Evolutionary conservation across 2,888 invertebrate genomes (phyloP).

Genomic region (Xanthia togata): DNA sequence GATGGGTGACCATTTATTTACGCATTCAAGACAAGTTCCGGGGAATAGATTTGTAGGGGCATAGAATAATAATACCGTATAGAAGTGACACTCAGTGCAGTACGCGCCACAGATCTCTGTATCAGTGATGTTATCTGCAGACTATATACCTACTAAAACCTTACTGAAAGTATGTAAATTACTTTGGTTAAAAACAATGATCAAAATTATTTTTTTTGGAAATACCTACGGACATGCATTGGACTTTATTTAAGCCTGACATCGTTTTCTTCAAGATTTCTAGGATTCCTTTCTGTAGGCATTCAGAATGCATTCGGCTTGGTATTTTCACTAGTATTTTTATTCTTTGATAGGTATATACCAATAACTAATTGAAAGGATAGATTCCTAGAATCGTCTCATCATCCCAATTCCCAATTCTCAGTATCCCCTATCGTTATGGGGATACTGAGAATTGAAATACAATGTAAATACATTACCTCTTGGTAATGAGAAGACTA

Average conservation of each 20-base stretch:
- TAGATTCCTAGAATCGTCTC: neutral
- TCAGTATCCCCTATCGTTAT: neutral
- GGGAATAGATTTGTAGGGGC: neutral
- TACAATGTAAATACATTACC: too few relatives aligned
- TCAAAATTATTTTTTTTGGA: too few relatives aligned
- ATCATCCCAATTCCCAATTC: too few relatives aligned
- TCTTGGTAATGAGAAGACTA: neutral
- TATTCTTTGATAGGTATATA: neutral
- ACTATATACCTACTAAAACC: neutral
- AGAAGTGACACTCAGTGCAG: neutral
- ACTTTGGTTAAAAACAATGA: too few relatives aligned
- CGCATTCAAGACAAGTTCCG: slow-evolving; percentile 29
- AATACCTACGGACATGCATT: too few relatives aligned
- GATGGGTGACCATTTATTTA: slow-evolving; percentile 12
- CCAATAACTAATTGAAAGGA: slow-evolving; percentile 3
- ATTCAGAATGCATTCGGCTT: neutral
- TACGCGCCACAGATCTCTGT: neutral
- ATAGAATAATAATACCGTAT: neutral
- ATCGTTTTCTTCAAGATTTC: too few relatives aligned
- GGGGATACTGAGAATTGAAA: too few relatives aligned
- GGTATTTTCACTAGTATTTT: neutral
- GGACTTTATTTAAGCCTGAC: too few relatives aligned
- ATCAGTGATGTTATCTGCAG: too few relatives aligned
- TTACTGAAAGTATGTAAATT: too few relatives aligned
- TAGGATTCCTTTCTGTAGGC: neutral